These are phyloP conservation scores for Zygothrica quintamaculata DNA, from an alignment of 2,888 invertebrate genomes.

Conservation along the genomic window DNA sequence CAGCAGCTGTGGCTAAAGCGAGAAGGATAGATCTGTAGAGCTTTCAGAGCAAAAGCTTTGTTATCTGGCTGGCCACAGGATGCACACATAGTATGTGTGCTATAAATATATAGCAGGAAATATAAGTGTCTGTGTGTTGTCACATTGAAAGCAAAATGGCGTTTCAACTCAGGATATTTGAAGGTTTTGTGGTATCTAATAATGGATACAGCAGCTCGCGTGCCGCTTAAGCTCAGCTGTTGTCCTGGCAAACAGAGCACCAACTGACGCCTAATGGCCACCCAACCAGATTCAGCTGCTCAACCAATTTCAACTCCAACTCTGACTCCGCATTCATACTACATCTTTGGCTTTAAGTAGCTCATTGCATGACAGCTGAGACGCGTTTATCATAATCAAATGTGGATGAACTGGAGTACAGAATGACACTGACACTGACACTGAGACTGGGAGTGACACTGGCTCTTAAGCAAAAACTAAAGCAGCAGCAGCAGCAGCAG, in stretches of 20 bases:
- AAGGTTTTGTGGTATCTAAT: constrained; percentile 36
- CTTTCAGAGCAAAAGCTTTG: constrained; percentile 56
- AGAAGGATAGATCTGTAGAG: constrained; percentile 59
- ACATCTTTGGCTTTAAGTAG: constrained; percentile 71
- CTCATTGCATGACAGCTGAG: constrained; percentile 80
- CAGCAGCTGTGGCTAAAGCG: constrained; percentile 61
- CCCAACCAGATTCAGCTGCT: constrained; percentile 16
- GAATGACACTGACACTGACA: constrained; percentile 46
- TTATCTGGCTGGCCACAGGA: constrained; percentile 68
- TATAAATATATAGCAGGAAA: too few relatives aligned
- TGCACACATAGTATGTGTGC: constrained; percentile 21
- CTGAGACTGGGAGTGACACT: constrained; percentile 37
- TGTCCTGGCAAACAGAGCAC: constrained; percentile 47
- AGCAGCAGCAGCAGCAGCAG: too few relatives aligned
- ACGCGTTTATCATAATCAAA: constrained; percentile 83
- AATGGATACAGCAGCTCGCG: constrained; percentile 47
- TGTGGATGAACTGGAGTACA: constrained; percentile 62
- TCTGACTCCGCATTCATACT: too few relatives aligned
- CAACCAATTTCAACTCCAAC: constrained; percentile 7
- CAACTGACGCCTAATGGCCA: constrained; percentile 63
- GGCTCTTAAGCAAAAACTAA: constrained; percentile 18
- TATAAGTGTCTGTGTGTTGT: constrained; percentile 28
- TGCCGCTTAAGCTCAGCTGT: constrained; percentile 81
- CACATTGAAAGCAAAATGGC: constrained; percentile 71
- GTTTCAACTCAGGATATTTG: constrained; percentile 41